Evolutionary conservation across 2,113 vertebrate species (phyloP).

Genomic region (Oreocharis arfaki): DNA sequence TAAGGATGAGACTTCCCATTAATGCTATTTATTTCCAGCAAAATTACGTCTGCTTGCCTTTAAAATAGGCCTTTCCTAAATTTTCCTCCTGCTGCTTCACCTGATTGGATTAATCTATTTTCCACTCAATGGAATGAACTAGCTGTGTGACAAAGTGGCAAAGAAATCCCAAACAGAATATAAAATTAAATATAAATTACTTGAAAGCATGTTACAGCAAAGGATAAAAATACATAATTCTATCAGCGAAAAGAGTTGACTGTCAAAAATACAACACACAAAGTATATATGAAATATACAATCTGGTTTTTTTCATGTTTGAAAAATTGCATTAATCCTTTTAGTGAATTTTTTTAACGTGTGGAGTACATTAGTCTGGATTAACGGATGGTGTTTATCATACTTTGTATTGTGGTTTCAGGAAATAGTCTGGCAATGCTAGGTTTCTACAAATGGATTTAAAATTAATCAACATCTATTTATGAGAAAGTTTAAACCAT

Average conservation of each 20-base stretch:
- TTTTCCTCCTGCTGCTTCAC: conserved; percentile 34
- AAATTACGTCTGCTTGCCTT: not conserved
- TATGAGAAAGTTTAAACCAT: conserved; percentile 82
- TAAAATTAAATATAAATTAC: conserved; percentile 62
- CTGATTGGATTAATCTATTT: conserved; percentile 56
- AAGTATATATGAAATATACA: conserved; percentile 45
- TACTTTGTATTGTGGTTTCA: conserved; percentile 73
- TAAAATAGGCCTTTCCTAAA: conserved; percentile 2
- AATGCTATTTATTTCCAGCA: not conserved
- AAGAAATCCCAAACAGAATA: conserved; percentile 53
- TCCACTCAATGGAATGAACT: conserved; percentile 35
- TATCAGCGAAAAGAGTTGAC: not conserved
- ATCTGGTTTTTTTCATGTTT: conserved; percentile 44
- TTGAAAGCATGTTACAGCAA: conserved; percentile 34
- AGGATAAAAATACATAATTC: conserved; percentile 59
- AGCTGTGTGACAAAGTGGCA: conserved; percentile 4
- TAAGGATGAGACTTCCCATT: not conserved
- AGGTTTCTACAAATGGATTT: conserved; percentile 78
- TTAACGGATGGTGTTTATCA: conserved; percentile 73
- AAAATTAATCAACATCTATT: conserved; percentile 84
- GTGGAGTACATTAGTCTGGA: conserved; percentile 71
- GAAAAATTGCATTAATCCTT: conserved; percentile 70
- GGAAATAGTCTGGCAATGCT: conserved; percentile 77
- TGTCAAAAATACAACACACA: conserved; percentile 49
- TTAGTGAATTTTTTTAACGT: conserved; percentile 61